A percentile compares a stretch with the other conserved stretches of the same genome.
Conservation (phyloP, 64 coral and sea anemone genomes). For the Pocillopora damicornis region DNA sequence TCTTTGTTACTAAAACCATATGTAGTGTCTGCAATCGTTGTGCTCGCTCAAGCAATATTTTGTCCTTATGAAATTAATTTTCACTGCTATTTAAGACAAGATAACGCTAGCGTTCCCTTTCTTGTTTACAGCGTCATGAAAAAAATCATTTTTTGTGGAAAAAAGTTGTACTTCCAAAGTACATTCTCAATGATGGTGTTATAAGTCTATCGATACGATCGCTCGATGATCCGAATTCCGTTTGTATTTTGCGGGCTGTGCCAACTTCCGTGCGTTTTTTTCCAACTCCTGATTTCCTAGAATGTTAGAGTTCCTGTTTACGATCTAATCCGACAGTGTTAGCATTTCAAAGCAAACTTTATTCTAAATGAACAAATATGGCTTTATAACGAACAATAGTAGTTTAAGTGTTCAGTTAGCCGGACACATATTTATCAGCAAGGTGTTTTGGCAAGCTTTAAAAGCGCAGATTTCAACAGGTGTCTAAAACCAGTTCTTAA, state of each 20-base stretch:
- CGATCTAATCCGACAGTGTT: neutral
- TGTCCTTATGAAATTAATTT: neutral
- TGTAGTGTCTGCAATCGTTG: neutral
- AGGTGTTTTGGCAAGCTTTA: neutral
- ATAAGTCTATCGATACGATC: neutral
- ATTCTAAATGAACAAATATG: neutral
- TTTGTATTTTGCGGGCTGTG: neutral
- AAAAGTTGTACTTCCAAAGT: neutral
- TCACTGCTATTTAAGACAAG: neutral
- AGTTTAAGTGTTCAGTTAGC: neutral
- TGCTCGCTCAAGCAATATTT: neutral
- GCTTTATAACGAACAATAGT: neutral
- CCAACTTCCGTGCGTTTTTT: neutral
- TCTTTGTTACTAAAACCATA: neutral
- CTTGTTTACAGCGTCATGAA: neutral
- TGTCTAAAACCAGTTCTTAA: neutral
- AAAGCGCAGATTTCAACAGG: neutral
- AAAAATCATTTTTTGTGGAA: neutral
- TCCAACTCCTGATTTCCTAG: neutral
- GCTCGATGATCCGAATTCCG: no score
- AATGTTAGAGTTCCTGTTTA: neutral
- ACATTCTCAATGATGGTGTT: neutral
- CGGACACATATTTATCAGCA: neutral
- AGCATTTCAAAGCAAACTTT: neutral
- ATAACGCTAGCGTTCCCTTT: neutral